Evolutionary conservation across 2,888 invertebrate genomes (phyloP).

Genomic region (Lasioglossum pauxillum): DNA sequence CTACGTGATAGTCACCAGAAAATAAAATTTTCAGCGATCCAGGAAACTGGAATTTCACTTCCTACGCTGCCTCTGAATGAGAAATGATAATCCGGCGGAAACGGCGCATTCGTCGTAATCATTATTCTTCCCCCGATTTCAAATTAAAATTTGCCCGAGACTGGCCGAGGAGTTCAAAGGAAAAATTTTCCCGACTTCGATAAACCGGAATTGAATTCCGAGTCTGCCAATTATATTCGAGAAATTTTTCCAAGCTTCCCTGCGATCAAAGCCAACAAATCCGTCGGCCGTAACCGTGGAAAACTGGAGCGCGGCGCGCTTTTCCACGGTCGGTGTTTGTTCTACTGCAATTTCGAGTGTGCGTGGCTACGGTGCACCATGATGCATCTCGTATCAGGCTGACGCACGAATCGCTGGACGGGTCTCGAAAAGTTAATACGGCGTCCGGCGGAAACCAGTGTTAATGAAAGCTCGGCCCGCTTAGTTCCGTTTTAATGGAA

Average conservation of each 20-base stretch:
- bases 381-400: not conserved
- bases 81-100: not conserved
- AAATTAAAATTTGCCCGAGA: not conserved
- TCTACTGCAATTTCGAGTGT: not conserved
- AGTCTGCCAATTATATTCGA: not conserved
- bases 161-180: not conserved
- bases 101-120: not conserved
- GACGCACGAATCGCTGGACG: not conserved
- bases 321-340: not conserved
- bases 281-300: not conserved
- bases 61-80: not conserved
- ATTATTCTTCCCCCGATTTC: not conserved
- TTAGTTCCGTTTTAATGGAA: slow-evolving; percentile 9
- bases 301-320: not conserved
- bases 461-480: slow-evolving; percentile 16
- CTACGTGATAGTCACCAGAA: too few species aligned
- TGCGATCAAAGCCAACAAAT: not conserved
- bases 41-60: not conserved
- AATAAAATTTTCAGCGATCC: not conserved
- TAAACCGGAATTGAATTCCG: not conserved
- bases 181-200: not conserved
- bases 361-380: not conserved
- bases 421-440: slow-evolving; percentile 31
- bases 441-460: not conserved
- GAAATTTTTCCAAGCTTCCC: not conserved